Conservation (phyloP, 1,140 invertebrate species). For the Lordiphosa stackelbergi region DNA sequence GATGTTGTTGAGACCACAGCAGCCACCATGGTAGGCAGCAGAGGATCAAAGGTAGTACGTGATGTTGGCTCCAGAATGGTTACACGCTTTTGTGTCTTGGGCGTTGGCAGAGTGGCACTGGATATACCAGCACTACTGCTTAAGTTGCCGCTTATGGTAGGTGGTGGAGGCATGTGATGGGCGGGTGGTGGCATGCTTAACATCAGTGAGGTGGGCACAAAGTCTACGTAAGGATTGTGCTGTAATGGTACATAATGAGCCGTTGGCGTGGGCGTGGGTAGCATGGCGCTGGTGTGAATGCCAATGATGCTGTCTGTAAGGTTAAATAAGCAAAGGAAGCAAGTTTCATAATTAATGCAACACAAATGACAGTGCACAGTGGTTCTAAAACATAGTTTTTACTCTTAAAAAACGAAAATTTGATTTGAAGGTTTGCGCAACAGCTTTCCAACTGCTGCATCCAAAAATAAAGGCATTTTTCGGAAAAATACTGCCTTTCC, state of each 20-base stretch:
- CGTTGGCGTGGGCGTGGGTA: constrained; percentile 22
- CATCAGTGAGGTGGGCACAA: constrained; percentile 50
- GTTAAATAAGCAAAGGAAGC: not conserved
- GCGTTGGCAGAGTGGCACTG: constrained; percentile 56
- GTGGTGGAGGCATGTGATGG: constrained; percentile 28
- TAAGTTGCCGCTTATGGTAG: constrained; percentile 61
- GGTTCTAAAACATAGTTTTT: too few species aligned
- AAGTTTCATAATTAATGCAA: constrained; percentile 16
- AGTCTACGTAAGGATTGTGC: constrained; percentile 66
- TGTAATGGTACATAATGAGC: constrained; percentile 54
- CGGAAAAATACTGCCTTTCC: too few species aligned
- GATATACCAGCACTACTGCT: constrained; percentile 36
- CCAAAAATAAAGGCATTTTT: too few species aligned
- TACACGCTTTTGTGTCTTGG: constrained; percentile 73
- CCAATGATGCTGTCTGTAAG: constrained; percentile 74
- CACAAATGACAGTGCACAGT: constrained; percentile 1
- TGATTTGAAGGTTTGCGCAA: too few species aligned
- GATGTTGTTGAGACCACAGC: constrained; percentile 55
- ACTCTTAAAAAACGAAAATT: too few species aligned
- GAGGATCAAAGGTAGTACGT: constrained; percentile 64
- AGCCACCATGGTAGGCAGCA: constrained; percentile 69
- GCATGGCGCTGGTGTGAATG: constrained; percentile 53
- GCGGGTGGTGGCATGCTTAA: constrained; percentile 35
- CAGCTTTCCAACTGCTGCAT: too few species aligned
- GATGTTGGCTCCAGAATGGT: constrained; percentile 73